Evolutionary conservation across 2,888 invertebrate species (phyloP), one percentile per base, ranked within the genome.

Genomic region (Actias luna): DNA sequence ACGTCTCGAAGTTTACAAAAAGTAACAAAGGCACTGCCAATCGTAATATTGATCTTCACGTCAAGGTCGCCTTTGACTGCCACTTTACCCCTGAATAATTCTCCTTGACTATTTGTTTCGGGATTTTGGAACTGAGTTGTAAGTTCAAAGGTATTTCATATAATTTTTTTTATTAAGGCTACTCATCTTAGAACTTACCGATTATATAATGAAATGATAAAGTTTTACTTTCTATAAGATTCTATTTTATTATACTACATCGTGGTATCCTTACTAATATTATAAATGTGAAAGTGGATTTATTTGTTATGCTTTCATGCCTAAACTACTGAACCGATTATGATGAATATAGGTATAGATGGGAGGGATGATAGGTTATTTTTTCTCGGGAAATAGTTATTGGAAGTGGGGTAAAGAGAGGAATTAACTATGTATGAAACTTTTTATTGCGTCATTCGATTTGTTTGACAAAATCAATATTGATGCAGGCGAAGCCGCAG

Each of bases 21-120:
- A 22, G 46, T 22, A 46, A 1, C 10, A 18, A n/a, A 46, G 1
- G 46, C 22, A 46, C 22, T 10, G 46, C 46, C 46, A 18, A 46
- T 22, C 46, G 7, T 46, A 8, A 18, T 46, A 46, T 46, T 46
- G 22, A 46, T 46, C 22, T 46, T 10, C 18, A 22, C 22, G 22
- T 46, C 46, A 46, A 46, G 46, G 22, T 46, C 46, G 8, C 46
- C 46, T 46, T 22, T 46, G 46, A 46, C 46, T 46, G 46, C 22
- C 46, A 46, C 46, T 46, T 22, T 22, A 46, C 46, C 22, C 46
- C 22, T 5, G 14, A 14, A 22, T 46, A 39, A 16, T 39, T 8
- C 36, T 4, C 5, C 22, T 22, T 22, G 46, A 8, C 7, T 46
- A 22, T 22, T 46, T 46, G 46, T 22, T 46, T 46, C 22, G 8